A percentile compares a stretch with the other conserved stretches of the same genome.
These are phyloP conservation scores for Phallusia fumigata DNA, from an alignment of 23 tunicate genomes.

Conservation along the genomic window DNA sequence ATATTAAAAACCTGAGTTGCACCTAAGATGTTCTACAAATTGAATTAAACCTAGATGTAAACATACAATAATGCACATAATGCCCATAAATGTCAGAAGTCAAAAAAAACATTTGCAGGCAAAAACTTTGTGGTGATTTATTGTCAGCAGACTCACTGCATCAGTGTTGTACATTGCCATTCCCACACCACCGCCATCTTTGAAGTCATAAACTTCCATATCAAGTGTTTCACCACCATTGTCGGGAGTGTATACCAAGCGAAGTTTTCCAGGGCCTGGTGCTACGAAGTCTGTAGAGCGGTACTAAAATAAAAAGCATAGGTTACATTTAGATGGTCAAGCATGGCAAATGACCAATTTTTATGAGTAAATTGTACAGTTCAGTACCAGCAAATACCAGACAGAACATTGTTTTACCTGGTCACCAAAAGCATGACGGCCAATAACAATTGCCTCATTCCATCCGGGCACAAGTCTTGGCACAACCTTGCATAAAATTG, in stretches of 20 bases:
- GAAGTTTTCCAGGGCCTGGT: slow-evolving; percentile 84
- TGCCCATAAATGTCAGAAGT: background rate
- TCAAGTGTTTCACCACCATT: slow-evolving; percentile 65
- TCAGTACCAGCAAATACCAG: too few relatives aligned
- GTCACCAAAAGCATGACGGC: slow-evolving; percentile 95
- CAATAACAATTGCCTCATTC: slow-evolving; percentile 87
- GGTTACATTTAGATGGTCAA: too few relatives aligned
- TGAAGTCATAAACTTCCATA: slow-evolving; percentile 96
- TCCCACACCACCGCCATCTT: slow-evolving; percentile 92
- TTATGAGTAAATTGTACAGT: too few relatives aligned
- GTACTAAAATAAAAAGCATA: slow-evolving; percentile 46
- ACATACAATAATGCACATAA: background rate
- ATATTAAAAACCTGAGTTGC: background rate
- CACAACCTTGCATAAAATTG: slow-evolving; percentile 90
- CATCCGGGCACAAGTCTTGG: slow-evolving; percentile 95
- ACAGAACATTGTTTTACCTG: slow-evolving; percentile 20
- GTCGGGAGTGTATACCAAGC: slow-evolving; percentile 68
- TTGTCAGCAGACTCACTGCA: slow-evolving; percentile 25
- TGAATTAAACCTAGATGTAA: background rate
- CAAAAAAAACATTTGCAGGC: background rate
- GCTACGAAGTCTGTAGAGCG: slow-evolving; percentile 97
- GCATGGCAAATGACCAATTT: too few relatives aligned
- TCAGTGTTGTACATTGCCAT: slow-evolving; percentile 99
- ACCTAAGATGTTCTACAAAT: too few relatives aligned
- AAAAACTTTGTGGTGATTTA: too few relatives aligned